Base-by-base conservation (phyloP, 2,888 invertebrate species). In the Hyposoter dolosus region DNA sequence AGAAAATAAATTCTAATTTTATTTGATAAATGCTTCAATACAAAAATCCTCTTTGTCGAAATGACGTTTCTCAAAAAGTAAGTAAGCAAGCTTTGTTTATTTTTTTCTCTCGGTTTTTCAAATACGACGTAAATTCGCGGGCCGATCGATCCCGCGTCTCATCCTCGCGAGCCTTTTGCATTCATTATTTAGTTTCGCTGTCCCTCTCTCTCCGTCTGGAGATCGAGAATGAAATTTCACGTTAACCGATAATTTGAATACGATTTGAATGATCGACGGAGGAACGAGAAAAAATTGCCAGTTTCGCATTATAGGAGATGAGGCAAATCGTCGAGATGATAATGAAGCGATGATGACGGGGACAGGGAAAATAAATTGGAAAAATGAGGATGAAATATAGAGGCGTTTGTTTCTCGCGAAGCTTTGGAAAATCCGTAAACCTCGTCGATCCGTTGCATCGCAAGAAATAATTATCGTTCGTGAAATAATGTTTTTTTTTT, bases 231-330 rank as follows among this genome's bases (percentile, higher is more conserved):
- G 80, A 85, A 65, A 80, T 76, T 79, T 82, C 66, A 28, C 45
- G 43, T 19, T 79, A 77, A 65, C 74, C 69, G 72, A 65, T 68
- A n/a, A 82, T 82, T 85, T 69, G 82, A 85, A 79, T 82, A 63
- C 69, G 69, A 85, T 82, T 85, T 79, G 82, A 85, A 85, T 69
- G 82, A 82, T 82, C 75, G 47, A 43, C 69, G 69, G 71, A 50
- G 72, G 66, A 76, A 47, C 65, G 68, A 50, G 68, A 19, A 60
- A 78, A 78, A 32, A 85, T 63, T 19, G 68, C 17, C n/a, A 10
- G 45, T 43, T 65, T 45, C 19, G 65, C 40, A 15, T 45, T 66
- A n/a, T 19, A 17, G 43, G 9, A 23, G 56, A 60, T 69, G 71
- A 80, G 63, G 72, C 65, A 80, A 80, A 77, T 28, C 47, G 63